Conservation (phyloP, 2,113 vertebrate genomes). For the Paradisaea rubra region DNA sequence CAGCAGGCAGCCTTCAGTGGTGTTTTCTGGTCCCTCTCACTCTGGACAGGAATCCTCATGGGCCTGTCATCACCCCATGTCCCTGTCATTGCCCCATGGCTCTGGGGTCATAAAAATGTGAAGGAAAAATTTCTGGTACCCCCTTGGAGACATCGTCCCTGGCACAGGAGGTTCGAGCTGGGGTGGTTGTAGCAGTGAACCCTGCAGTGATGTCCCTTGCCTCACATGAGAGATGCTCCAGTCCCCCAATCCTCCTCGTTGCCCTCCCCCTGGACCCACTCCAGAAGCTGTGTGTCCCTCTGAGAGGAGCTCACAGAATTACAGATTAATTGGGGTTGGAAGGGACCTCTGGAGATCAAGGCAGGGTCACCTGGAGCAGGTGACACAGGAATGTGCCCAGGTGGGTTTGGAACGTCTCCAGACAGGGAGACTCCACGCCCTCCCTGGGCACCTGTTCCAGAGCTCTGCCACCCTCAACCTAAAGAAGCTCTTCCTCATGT, state of each 20-base stretch:
- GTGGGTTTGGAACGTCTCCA: not conserved
- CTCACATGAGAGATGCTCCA: not conserved
- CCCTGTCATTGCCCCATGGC: accelerated
- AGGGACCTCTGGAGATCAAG: not conserved
- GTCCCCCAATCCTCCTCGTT: not conserved
- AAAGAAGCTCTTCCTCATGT: not conserved
- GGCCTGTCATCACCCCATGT: accelerated
- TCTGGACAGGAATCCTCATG: not conserved
- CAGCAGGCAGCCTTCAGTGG: no score
- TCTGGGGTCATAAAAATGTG: not conserved
- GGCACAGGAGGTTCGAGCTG: accelerated
- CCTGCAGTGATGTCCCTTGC: not conserved
- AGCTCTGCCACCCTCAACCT: not conserved
- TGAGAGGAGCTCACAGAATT: not conserved
- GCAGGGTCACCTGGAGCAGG: not conserved
- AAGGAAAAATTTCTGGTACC: not conserved
- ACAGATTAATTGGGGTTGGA: not conserved
- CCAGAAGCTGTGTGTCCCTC: not conserved
- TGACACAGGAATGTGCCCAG: not conserved
- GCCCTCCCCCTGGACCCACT: not conserved
- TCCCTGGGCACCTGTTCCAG: not conserved
- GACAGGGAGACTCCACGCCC: not conserved
- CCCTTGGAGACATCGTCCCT: accelerated
- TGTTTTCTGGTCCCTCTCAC: not conserved
- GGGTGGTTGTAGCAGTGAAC: not conserved